Evolutionary conservation across 2,888 invertebrate species (phyloP).

Genomic region (Zygaena filipendulae): DNA sequence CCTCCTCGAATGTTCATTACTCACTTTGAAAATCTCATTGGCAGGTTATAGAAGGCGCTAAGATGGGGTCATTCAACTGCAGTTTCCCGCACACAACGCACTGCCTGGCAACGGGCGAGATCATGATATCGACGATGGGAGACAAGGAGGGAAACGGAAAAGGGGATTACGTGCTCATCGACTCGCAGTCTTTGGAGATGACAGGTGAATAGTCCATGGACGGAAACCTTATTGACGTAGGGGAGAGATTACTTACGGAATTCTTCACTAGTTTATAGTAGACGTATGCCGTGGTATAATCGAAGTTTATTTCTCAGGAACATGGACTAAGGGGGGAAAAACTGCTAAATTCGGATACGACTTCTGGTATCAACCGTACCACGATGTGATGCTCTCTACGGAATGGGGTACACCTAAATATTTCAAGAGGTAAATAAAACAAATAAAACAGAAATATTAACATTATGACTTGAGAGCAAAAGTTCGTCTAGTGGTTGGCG

Average conservation of each 20-base stretch:
- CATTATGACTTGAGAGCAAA: not conserved
- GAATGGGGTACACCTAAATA: conserved; percentile 94
- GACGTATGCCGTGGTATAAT: too few species aligned
- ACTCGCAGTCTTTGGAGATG: conserved; percentile 80
- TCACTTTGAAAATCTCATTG: too few species aligned
- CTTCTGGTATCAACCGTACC: conserved; percentile 97
- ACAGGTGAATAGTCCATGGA: conserved; percentile 64
- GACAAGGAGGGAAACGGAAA: conserved; percentile 85
- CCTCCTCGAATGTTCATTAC: too few species aligned
- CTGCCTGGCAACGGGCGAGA: conserved; percentile 90
- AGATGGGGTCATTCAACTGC: conserved; percentile 79
- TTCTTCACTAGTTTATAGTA: too few species aligned
- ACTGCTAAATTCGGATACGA: conserved; percentile 89
- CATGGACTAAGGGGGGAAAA: conserved; percentile 78
- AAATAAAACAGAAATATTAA: too few species aligned
- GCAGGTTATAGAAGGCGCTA: conserved; percentile 85
- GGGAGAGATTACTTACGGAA: too few species aligned
- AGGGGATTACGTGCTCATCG: conserved; percentile 90
- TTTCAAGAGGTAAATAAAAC: conserved; percentile 73
- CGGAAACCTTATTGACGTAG: too few species aligned
- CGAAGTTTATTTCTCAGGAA: conserved; percentile 63
- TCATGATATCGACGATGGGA: conserved; percentile 96
- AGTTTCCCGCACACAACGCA: conserved; percentile 95
- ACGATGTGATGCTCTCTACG: conserved; percentile 88
- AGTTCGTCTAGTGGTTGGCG: too few species aligned